Conservation (phyloP, 2,888 invertebrate genomes). For the Drosophila recens region DNA sequence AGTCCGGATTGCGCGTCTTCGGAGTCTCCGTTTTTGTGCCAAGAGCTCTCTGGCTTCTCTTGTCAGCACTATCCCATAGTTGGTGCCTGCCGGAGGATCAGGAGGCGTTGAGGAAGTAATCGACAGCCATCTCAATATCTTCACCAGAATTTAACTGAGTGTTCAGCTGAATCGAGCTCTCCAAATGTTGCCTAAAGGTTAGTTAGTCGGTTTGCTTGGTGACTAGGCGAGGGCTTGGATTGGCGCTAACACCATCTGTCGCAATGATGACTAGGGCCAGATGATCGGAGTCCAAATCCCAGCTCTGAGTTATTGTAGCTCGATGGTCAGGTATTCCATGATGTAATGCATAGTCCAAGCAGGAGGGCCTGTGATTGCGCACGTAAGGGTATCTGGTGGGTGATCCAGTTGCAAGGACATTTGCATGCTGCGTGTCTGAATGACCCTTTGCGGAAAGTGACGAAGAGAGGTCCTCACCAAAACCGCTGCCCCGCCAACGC, state of each 20-base stretch:
- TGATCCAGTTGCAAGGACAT: too few species aligned
- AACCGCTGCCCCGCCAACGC: too few species aligned
- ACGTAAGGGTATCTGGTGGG: constrained; percentile 3
- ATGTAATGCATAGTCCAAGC: constrained; percentile 1
- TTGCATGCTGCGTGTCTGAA: too few species aligned
- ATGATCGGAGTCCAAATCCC: constrained; percentile 16
- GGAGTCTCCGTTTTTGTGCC: neutral
- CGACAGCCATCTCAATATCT: constrained; percentile 7
- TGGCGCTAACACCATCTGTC: constrained; percentile 1
- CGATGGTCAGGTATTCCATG: neutral
- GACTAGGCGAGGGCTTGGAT: constrained; percentile 7
- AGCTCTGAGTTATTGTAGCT: neutral
- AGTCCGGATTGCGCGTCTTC: neutral
- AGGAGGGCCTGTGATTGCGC: neutral
- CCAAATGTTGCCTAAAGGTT: constrained; percentile 11
- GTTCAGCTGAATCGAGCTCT: constrained; percentile 11
- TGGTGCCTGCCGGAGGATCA: neutral
- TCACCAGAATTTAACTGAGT: constrained; percentile 3
- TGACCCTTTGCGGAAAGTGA: too few species aligned
- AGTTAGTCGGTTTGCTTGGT: neutral
- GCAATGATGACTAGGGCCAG: neutral
- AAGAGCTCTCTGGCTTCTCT: neutral
- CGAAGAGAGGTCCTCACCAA: too few species aligned
- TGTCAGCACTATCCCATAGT: neutral
- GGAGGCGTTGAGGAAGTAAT: neutral